These are phyloP conservation scores for Eclectus roratus DNA, from an alignment of 2,113 vertebrate genomes.

Conservation along the genomic window DNA sequence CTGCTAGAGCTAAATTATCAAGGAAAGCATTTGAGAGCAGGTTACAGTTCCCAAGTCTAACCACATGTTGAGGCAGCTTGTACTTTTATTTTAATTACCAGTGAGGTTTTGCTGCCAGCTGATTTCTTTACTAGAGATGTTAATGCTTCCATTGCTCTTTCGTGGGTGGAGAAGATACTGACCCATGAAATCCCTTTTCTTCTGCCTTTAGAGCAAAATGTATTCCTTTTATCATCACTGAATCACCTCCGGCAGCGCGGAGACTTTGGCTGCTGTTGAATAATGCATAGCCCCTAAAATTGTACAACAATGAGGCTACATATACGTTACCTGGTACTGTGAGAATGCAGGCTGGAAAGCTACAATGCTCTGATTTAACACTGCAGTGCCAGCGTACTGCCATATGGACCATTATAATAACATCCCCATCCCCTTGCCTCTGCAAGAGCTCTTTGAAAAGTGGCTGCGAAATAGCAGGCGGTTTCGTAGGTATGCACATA, in stretches of 20 bases:
- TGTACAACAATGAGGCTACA: conserved; percentile 39
- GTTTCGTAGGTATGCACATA: background rate
- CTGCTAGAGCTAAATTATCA: background rate
- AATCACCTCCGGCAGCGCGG: background rate
- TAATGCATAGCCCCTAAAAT: conserved; percentile 36
- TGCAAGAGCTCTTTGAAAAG: conserved; percentile 24
- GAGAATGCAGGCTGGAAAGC: conserved; percentile 8
- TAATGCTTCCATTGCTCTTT: background rate
- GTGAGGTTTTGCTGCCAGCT: background rate
- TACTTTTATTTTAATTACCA: conserved; percentile 3
- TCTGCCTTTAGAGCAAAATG: background rate
- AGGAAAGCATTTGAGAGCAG: conserved; percentile 19
- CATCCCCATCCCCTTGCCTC: conserved; percentile 6
- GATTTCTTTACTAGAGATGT: background rate
- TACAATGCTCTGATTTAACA: conserved; percentile 27
- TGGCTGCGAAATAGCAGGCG: conserved; percentile 21
- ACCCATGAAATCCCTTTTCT: background rate
- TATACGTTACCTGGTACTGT: background rate
- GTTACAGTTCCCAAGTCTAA: background rate
- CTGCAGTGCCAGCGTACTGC: background rate
- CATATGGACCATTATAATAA: conserved; percentile 32
- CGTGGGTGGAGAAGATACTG: background rate
- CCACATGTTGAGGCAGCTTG: background rate
- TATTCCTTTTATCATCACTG: conserved; percentile 15
- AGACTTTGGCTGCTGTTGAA: conserved; percentile 6